phyloP scores from a whole-genome alignment of 2,113 vertebrate species.

The Naja naja region DNA sequence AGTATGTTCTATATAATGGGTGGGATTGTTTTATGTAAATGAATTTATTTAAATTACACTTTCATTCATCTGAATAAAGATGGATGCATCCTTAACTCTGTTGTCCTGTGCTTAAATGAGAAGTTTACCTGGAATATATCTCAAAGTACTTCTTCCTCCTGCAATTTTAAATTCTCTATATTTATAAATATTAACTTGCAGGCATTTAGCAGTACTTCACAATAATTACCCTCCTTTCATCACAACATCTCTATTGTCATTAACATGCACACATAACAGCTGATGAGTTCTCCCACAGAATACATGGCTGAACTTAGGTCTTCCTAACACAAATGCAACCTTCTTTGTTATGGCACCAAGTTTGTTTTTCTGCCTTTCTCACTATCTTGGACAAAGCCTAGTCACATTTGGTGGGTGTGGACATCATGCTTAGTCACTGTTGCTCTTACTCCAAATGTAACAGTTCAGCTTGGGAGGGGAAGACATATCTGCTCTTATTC shows the following conservation, averaged over 20 bases:
- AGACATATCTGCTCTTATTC: conserved; percentile 18
- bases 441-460: conserved; percentile 27
- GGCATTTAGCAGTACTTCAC: background rate
- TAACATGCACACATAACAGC: background rate
- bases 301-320: background rate
- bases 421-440: conserved; percentile 53
- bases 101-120: background rate
- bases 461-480: conserved; percentile 11
- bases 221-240: background rate
- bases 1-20: background rate
- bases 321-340: background rate
- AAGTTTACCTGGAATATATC: background rate
- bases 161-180: background rate
- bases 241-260: background rate
- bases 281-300: background rate
- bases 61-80: background rate
- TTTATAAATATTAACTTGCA: background rate
- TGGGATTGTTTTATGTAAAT: background rate
- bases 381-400: conserved; percentile 15
- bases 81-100: background rate
- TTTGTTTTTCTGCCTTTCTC: background rate
- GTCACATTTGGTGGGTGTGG: conserved; percentile 10
- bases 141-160: background rate
- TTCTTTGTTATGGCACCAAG: background rate
- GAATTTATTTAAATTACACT: background rate